A percentile compares a stretch with the other conserved stretches of the same genome.
Evolutionary conservation across 53 echinoderm and acorn worm species (phyloP).

Genomic region (Mesocentrotus franciscanus): DNA sequence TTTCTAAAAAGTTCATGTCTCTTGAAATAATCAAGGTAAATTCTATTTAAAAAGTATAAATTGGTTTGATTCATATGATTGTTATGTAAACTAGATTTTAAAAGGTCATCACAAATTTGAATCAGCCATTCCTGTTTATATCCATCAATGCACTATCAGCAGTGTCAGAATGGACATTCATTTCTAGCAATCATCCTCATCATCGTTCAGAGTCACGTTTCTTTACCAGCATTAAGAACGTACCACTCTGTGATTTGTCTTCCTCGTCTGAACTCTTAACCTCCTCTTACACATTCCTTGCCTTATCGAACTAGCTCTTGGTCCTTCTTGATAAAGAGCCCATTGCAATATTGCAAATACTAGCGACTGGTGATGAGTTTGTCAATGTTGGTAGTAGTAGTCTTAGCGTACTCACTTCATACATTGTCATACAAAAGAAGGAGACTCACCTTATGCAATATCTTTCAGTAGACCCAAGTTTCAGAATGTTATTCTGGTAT

Average conservation of each 20-base stretch:
- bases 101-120: not conserved
- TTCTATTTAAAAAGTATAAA: too few species aligned
- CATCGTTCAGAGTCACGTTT: constrained; percentile 41
- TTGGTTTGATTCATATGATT: too few species aligned
- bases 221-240: constrained; percentile 33
- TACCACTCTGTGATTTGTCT: constrained; percentile 35
- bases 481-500: too few species aligned
- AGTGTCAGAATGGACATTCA: constrained; percentile 1
- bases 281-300: constrained; percentile 49
- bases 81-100: too few species aligned
- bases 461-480: too few species aligned
- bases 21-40: too few species aligned
- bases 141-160: not conserved
- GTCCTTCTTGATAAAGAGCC: constrained; percentile 35
- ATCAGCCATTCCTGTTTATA: constrained; percentile 8
- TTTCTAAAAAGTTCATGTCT: too few species aligned
- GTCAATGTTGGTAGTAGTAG: not conserved
- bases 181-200: constrained; percentile 15
- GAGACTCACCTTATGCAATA: too few species aligned
- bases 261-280: constrained; percentile 51
- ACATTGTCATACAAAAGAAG: too few species aligned
- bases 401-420: not conserved
- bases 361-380: constrained; percentile 37
- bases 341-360: constrained; percentile 30
- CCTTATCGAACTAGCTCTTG: constrained; percentile 60